Evolutionary conservation across 2,888 invertebrate species (phyloP), one percentile per base, ranked within the genome.

Genomic region (Endomychus coccineus): DNA sequence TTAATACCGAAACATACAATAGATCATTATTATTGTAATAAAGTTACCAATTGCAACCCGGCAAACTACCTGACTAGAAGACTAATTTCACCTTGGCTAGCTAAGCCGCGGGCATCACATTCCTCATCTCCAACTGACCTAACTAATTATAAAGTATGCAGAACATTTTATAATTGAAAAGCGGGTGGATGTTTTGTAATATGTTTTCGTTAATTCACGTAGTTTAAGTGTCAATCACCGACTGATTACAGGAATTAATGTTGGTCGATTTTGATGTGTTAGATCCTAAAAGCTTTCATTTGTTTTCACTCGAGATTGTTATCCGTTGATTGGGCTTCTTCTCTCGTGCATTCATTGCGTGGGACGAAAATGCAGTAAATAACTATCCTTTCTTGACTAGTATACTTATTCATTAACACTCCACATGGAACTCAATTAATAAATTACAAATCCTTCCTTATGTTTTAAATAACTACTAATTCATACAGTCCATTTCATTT

Each of bases 81-180:
- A n/a, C n/a, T n/a, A n/a, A n/a, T n/a, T n/a, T n/a, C n/a, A n/a
- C n/a, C n/a, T n/a, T n/a, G n/a, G n/a, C n/a, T n/a, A n/a, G n/a
- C n/a, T n/a, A n/a, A n/a, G 46, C 47, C 43, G 23, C 25, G 24
- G 44, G 49, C 47, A 31, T 43, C 34, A 41, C 49, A 49, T 50
- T 49, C 45, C 45, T 43, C 36, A 37, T 39, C 44, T 40, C 44
- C 34, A 39, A 36, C 40, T 40, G 41, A 46, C 45, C 46, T 46
- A 46, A 46, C 48, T 52, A 54, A 54, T 54, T 52, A 52, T 43
- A 42, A 49, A 52, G 52, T 51, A 51, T 52, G 50, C 45, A 46
- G 48, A 49, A 45, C 48, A 51, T 53, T 51, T 54, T 48, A 49
- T 56, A 54, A 56, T 56, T 56, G 54, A 55, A 53, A 54, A 54